Percentiles rank a stretch among this genome's conserved stretches.
These are phyloP conservation scores for Colletes latitarsis DNA, from an alignment of 1,140 invertebrate genomes.

Conservation along the genomic window DNA sequence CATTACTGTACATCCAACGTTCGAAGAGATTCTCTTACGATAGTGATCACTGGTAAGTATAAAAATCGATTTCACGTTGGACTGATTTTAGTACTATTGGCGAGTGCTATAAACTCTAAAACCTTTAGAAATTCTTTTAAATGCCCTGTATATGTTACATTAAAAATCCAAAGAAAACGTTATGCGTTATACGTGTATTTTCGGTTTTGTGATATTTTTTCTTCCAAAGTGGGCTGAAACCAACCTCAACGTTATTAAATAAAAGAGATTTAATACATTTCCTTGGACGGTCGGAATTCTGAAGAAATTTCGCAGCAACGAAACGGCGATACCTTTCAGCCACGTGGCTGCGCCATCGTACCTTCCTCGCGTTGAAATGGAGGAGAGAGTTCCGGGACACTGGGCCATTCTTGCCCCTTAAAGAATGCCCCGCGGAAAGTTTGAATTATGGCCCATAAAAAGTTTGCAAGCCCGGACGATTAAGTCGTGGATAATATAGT, in stretches of 20 bases:
- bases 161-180: too few species aligned
- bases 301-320: constrained; percentile 1
- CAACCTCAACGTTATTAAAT: not conserved
- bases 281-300: not conserved
- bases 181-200: too few species aligned
- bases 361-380: constrained; percentile 48
- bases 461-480: constrained; percentile 71
- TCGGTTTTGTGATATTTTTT: too few species aligned
- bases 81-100: too few species aligned
- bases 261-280: constrained; percentile 2
- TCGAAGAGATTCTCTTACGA: too few species aligned
- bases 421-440: constrained; percentile 69
- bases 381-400: constrained; percentile 35
- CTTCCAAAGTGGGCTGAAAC: too few species aligned
- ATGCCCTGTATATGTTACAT: too few species aligned
- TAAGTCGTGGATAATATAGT: constrained; percentile 72
- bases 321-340: not conserved
- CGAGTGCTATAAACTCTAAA: too few species aligned
- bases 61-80: too few species aligned
- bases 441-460: constrained; percentile 74
- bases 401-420: constrained; percentile 42
- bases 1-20: too few species aligned
- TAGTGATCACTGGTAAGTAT: too few species aligned
- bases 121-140: too few species aligned
- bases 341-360: constrained; percentile 12